Evolutionary conservation across 2,113 vertebrate species (phyloP).

Genomic region (Lipophrys pholis): DNA sequence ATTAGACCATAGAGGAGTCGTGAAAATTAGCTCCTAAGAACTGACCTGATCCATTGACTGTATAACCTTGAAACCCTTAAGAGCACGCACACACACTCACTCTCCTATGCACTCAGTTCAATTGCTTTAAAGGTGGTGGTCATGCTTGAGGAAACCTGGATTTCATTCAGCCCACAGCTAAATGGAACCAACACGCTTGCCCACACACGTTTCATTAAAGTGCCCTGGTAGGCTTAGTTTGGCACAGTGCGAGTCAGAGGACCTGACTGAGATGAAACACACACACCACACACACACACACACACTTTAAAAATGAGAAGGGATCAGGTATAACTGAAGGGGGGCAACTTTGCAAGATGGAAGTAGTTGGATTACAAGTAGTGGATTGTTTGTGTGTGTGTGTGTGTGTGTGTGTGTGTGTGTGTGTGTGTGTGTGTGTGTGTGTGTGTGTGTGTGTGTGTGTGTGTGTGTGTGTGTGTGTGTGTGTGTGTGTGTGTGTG

Average conservation of each 20-base stretch:
- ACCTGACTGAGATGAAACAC: conserved; percentile 38
- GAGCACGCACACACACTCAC: conserved; percentile 23
- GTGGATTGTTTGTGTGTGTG: conserved; percentile 14
- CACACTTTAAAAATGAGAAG: conserved; percentile 49
- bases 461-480: no score
- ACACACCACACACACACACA: background rate
- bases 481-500: no score
- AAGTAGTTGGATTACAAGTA: conserved; percentile 42
- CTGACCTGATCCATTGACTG: conserved; percentile 57
- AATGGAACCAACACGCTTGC: conserved; percentile 65
- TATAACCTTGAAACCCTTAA: conserved; percentile 51
- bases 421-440: no score
- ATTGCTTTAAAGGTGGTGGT: conserved; percentile 69
- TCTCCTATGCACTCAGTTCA: conserved; percentile 17
- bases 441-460: no score
- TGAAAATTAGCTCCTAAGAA: conserved; percentile 55
- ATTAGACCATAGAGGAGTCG: conserved; percentile 50
- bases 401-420: no score
- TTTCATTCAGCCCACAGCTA: conserved; percentile 57
- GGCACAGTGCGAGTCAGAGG: conserved; percentile 54
- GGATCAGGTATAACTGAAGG: conserved; percentile 23
- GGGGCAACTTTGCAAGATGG: conserved; percentile 45
- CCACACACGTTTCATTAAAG: conserved; percentile 69
- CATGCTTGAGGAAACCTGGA: conserved; percentile 70
- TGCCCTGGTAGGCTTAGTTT: conserved; percentile 49